phyloP scores from a whole-genome alignment of 1,140 invertebrate species.

The Phymastichus coffea region DNA sequence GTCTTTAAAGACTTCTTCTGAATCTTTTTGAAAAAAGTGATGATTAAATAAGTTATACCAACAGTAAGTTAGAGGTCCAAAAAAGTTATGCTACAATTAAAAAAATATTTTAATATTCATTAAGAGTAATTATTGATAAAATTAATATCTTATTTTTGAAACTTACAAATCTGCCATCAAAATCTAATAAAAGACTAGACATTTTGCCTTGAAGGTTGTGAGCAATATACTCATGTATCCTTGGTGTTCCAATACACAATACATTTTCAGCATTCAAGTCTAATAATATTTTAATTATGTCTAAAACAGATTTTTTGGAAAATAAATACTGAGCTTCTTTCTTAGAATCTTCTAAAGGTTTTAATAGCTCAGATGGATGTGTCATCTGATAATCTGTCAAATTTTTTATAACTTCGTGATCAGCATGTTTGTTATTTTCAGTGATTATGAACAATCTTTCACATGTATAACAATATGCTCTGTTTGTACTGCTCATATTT shows the following conservation, averaged over 20 bases:
- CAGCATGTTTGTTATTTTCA: conserved; percentile 53
- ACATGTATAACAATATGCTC: conserved; percentile 68
- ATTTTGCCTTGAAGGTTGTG: conserved; percentile 54
- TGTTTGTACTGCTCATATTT: conserved; percentile 25
- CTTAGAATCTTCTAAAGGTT: conserved; percentile 64
- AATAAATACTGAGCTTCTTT: conserved; percentile 79
- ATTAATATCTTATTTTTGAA: neutral
- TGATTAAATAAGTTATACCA: conserved; percentile 90
- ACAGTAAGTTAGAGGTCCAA: conserved; percentile 66
- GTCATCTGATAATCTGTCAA: conserved; percentile 56
- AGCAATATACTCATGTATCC: conserved; percentile 69
- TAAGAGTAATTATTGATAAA: neutral
- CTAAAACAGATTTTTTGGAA: conserved; percentile 58
- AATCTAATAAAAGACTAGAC: conserved; percentile 72
- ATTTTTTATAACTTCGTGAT: conserved; percentile 52
- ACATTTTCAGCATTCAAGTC: conserved; percentile 62
- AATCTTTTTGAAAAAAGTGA: conserved; percentile 71
- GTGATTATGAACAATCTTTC: conserved; percentile 57
- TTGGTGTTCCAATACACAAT: conserved; percentile 77
- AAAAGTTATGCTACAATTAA: conserved; percentile 65
- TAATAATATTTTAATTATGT: conserved; percentile 59
- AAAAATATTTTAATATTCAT: conserved; percentile 11
- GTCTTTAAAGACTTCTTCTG: conserved; percentile 57
- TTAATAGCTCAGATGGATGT: conserved; percentile 63
- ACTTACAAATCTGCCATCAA: conserved; percentile 71